phyloP scores from a whole-genome alignment of 2,113 vertebrate species.

The Accipiter virgatus region DNA sequence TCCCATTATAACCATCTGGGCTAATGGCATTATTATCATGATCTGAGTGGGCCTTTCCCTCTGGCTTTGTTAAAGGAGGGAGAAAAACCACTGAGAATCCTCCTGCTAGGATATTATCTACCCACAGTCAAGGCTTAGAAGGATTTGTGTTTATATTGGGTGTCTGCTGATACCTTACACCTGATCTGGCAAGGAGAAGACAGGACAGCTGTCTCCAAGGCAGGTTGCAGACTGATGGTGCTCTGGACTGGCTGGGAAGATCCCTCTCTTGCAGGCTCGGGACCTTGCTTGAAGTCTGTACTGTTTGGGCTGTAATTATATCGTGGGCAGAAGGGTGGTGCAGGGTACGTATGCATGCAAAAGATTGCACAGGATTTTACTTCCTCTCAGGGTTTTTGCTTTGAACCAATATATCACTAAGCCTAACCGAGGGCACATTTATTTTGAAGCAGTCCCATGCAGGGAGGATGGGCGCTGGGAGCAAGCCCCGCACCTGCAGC shows the following conservation, averaged over 20 bases:
- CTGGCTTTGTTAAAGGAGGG: not conserved
- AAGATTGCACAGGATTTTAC: not conserved
- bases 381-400: not conserved
- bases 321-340: fast-evolving
- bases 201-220: not conserved
- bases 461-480: fast-evolving
- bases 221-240: not conserved
- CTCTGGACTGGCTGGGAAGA: not conserved
- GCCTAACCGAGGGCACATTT: fast-evolving
- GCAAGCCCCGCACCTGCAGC: fast-evolving
- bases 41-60: not conserved
- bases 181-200: not conserved
- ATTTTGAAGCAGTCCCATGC: not conserved
- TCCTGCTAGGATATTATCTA: not conserved
- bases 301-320: not conserved
- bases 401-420: not conserved
- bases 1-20: not conserved
- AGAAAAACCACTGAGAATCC: not conserved
- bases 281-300: not conserved
- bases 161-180: not conserved
- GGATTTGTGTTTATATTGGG: not conserved
- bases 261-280: not conserved
- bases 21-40: not conserved
- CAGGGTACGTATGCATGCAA: not conserved
- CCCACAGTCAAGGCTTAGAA: not conserved